Evolutionary conservation across 2,797 vertebrate species (phyloP), one percentile per base, ranked within the genome.

Genomic region (Chelon labrosus): DNA sequence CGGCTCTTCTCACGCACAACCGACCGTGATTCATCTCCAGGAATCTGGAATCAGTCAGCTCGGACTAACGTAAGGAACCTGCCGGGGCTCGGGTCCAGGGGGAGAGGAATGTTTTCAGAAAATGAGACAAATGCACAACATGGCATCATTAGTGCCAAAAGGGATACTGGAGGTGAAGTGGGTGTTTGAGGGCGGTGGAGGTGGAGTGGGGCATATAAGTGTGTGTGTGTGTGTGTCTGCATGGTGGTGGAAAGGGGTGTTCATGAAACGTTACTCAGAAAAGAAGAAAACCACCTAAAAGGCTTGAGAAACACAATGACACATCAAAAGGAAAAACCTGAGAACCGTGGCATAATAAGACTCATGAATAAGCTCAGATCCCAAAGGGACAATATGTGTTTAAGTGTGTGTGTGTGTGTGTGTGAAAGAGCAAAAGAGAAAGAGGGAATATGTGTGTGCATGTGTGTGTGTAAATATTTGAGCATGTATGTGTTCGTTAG

Each of bases 1-100:
- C 53, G 80, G 82, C 62, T 80, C 88, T 93, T 94, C 91, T 93
- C 93, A 94, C 88, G 92, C 93, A 90, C 89, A 85, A 88, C 79
- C 85, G 77, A 78, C 61, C 38, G 65, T 86, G 88, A 92, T 89
- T 83, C 73, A 75, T 81, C 55, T 53, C 35, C 50, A 62, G 57
- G 83, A 91, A 91, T 93, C 93, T 94, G 94, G 86, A 89, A 88
- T 68, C 88, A 88, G 90, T 93, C 93, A 87, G 77, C 61, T 58
- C 76, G 46, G 70, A 82, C 83, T 64, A 77, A 82, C 82, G 81
- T 69, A 82, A 70, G 80, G 76, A 80, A 89, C 74, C 86, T 80
- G 75, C 70, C 16, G 57, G 75, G 66, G 67, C 77, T 61, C 44
- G 44, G 66, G 82, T 82, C 80, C 73, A 53, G 77, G 31, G 31